Conservation (phyloP, 1,140 invertebrate genomes). For the Forficula auricularia region DNA sequence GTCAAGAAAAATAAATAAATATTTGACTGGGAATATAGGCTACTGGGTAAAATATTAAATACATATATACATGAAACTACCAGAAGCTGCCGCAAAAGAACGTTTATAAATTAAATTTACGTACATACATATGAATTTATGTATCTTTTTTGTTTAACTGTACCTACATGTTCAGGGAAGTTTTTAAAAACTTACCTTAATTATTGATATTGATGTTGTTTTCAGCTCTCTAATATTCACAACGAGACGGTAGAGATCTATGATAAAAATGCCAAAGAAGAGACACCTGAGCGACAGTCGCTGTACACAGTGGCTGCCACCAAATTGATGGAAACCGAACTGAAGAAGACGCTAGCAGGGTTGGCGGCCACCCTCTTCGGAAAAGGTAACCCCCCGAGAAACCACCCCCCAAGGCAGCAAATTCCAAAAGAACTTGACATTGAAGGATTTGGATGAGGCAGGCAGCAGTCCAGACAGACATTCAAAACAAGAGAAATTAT, state of each 20-base stretch:
- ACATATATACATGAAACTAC: no score
- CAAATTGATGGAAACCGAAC: slow-evolving; percentile 67
- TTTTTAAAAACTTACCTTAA: slow-evolving; percentile 1
- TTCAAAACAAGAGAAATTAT: not conserved
- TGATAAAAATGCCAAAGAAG: slow-evolving; percentile 23
- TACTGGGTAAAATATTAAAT: no score
- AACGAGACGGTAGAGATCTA: not conserved
- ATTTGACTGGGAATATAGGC: no score
- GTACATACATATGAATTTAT: no score
- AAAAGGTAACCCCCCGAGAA: slow-evolving; percentile 33
- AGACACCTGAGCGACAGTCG: slow-evolving; percentile 59
- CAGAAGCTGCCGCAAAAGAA: no score
- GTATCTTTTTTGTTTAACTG: no score
- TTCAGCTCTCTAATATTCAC: not conserved
- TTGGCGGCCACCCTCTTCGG: slow-evolving; percentile 70
- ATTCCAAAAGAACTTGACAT: not conserved
- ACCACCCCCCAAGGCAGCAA: not conserved
- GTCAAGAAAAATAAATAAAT: no score
- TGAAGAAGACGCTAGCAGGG: slow-evolving; percentile 64
- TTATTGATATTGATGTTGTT: not conserved
- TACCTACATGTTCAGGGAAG: no score
- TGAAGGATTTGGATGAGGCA: no score
- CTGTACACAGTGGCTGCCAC: slow-evolving; percentile 73
- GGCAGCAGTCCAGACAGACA: not conserved
- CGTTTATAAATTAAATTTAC: no score